phyloP scores from a whole-genome alignment of 2,113 vertebrate genomes.

The Pycnonotus jocosus region DNA sequence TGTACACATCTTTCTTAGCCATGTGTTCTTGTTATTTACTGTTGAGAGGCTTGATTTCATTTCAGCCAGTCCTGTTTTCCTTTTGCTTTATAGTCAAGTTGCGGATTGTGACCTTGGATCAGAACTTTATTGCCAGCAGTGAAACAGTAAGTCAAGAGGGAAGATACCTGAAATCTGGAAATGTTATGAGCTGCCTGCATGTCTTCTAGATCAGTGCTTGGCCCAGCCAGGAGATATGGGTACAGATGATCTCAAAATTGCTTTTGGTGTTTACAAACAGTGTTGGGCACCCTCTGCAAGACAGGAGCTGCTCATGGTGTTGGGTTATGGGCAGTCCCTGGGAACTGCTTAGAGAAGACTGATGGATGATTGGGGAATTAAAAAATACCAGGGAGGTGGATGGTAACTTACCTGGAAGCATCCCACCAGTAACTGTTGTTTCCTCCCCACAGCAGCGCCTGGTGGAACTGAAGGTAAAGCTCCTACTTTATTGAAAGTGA shows the following conservation, averaged over 20 bases:
- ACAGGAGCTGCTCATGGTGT: not conserved
- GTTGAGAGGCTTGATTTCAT: not conserved
- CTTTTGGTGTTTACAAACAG: not conserved
- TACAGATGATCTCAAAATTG: not conserved
- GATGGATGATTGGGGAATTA: not conserved
- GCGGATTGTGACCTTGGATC: constrained; percentile 42
- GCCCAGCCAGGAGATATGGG: not conserved
- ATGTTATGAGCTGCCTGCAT: not conserved
- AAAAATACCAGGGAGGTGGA: not conserved
- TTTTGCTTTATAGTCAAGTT: constrained; percentile 26
- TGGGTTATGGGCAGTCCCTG: not conserved
- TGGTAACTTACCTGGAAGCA: not conserved
- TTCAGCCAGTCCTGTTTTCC: not conserved
- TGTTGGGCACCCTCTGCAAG: not conserved
- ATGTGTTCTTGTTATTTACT: not conserved
- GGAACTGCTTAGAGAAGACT: not conserved
- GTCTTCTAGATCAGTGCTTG: not conserved
- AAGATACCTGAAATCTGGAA: not conserved
- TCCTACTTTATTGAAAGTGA: not conserved
- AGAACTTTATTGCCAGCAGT: constrained; percentile 45
- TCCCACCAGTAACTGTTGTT: not conserved
- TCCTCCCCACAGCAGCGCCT: constrained; percentile 16
- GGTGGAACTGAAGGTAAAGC: constrained; percentile 58
- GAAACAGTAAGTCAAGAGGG: constrained; percentile 4
- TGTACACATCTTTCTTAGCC: not conserved